A percentile compares a stretch with the other conserved stretches of the same genome.
Conservation (phyloP, 1,140 invertebrate genomes). For the Drosophila biarmipes region DNA sequence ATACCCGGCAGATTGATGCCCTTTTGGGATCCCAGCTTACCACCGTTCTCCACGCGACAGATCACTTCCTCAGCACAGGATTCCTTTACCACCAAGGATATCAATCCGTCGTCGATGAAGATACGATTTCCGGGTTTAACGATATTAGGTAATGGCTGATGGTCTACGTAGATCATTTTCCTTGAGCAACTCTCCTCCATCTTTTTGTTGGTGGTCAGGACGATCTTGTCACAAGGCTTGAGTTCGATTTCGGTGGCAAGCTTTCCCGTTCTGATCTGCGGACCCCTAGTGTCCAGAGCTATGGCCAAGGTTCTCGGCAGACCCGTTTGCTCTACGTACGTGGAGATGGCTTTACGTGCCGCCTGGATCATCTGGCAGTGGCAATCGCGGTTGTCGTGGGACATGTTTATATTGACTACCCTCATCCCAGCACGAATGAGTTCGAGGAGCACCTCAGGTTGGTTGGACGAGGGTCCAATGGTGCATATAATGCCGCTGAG, state of each 20-base stretch:
- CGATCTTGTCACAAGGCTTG: constrained; percentile 89
- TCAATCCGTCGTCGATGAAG: constrained; percentile 98
- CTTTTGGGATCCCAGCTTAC: constrained; percentile 96
- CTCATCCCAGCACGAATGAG: constrained; percentile 99
- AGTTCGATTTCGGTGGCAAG: constrained; percentile 95
- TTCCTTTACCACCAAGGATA: constrained; percentile 94
- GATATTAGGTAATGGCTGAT: constrained; percentile 97
- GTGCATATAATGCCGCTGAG: constrained; percentile 97
- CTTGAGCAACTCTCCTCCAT: constrained; percentile 91
- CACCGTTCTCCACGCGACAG: constrained; percentile 97
- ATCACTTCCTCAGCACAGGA: constrained; percentile 85
- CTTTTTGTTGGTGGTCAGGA: constrained; percentile 93
- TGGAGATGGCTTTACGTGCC: constrained; percentile 91
- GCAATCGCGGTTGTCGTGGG: constrained; percentile 97
- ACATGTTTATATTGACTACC: constrained; percentile 98
- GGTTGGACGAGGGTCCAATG: constrained; percentile 93
- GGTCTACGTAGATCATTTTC: constrained; percentile 90
- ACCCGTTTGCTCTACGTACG: constrained; percentile 87
- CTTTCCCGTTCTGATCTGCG: constrained; percentile 97
- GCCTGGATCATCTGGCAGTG: constrained; percentile 95
- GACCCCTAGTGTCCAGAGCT: constrained; percentile 98
- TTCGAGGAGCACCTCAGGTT: constrained; percentile 91
- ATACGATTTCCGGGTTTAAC: constrained; percentile 92
- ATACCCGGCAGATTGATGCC: constrained; percentile 97
- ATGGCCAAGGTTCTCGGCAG: constrained; percentile 87